A percentile compares a stretch with the other conserved stretches of the same genome.
phyloP scores from a whole-genome alignment of 2,113 vertebrate genomes.

The Crotalus viridis region DNA sequence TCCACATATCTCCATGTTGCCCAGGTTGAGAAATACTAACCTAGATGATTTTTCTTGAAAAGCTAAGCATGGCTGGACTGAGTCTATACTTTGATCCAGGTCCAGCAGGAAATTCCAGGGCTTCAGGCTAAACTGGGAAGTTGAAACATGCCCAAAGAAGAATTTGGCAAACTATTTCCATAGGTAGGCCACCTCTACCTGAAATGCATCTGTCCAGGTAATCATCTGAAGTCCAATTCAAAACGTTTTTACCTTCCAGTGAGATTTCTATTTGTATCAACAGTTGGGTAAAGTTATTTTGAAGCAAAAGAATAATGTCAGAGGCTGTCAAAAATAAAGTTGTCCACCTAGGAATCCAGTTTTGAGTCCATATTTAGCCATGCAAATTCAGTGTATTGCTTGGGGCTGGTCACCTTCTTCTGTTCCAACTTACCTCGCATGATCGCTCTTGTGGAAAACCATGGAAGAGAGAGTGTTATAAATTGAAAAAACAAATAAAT shows the following conservation, averaged over 20 bases:
- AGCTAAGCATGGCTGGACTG: background rate
- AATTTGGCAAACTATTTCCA: background rate
- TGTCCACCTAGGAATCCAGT: background rate
- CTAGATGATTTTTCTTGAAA: background rate
- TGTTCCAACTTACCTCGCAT: background rate
- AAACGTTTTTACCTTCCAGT: background rate
- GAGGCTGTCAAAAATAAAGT: background rate
- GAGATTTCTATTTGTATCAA: background rate
- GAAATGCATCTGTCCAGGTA: background rate
- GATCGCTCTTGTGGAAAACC: background rate
- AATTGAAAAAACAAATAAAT: background rate
- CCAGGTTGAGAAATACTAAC: too few species aligned
- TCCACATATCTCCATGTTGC: too few species aligned
- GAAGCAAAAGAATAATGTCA: background rate
- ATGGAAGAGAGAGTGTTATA: background rate
- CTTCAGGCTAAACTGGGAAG: background rate
- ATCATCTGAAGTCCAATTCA: background rate
- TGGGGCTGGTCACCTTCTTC: background rate
- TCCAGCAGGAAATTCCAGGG: background rate
- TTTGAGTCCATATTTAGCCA: background rate
- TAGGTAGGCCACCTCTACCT: background rate
- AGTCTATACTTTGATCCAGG: background rate
- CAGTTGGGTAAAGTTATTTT: background rate
- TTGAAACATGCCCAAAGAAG: background rate
- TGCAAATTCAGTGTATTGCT: background rate